These are phyloP conservation scores for Myiagra hebetior DNA, from an alignment of 2,113 vertebrate genomes.

Conservation along the genomic window DNA sequence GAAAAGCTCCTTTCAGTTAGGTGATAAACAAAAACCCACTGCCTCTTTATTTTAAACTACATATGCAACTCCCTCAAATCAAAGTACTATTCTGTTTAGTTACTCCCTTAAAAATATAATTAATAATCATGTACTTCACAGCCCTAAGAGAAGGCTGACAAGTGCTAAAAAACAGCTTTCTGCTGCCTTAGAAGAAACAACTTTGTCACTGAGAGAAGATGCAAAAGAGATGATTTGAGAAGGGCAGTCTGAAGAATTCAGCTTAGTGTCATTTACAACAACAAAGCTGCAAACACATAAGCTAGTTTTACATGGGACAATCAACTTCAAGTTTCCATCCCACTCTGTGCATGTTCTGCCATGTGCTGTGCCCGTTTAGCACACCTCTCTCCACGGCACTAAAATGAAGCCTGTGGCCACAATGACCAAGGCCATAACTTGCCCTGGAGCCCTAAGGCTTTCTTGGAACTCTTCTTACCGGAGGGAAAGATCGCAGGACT, in stretches of 20 bases:
- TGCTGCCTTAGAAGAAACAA: background rate
- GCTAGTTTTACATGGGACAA: background rate
- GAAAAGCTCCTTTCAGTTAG: background rate
- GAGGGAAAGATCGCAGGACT: slow-evolving; percentile 94
- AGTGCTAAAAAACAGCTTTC: background rate
- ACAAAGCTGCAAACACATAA: background rate
- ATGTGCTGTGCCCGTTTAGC: background rate
- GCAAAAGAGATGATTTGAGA: background rate
- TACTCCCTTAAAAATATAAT: background rate
- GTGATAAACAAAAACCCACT: background rate
- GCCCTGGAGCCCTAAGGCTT: background rate
- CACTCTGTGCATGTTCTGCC: background rate
- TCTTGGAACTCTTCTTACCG: slow-evolving; percentile 69
- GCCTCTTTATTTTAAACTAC: background rate
- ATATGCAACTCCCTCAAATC: background rate
- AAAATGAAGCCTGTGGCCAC: background rate
- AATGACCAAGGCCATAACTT: background rate
- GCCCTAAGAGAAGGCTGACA: background rate
- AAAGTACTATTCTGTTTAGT: background rate
- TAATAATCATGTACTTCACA: background rate
- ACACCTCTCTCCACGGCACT: rapidly evolving
- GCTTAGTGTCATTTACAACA: background rate
- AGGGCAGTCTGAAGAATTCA: background rate
- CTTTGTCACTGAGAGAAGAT: background rate
- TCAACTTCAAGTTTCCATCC: background rate